These are phyloP conservation scores for Ridgeia piscesae DNA, from an alignment of 1,140 invertebrate species.

Conservation along the genomic window DNA sequence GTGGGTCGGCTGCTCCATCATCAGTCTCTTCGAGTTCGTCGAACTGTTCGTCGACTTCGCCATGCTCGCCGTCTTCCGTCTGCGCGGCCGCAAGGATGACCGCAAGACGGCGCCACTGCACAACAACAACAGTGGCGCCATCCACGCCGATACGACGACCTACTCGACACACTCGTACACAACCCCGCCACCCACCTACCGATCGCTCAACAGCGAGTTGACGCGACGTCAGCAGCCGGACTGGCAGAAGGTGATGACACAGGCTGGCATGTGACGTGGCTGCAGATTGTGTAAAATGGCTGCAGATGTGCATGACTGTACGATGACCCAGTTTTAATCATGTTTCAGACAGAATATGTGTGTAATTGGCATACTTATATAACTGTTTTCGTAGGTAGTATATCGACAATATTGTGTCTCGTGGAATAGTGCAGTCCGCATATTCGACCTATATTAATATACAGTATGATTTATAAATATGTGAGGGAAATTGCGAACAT, in stretches of 20 bases:
- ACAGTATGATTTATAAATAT: too few species aligned
- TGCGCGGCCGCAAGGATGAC: not conserved
- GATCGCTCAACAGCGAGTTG: not conserved
- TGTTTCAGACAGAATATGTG: not conserved
- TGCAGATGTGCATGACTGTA: not conserved
- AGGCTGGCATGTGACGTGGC: not conserved
- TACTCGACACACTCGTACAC: not conserved
- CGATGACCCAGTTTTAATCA: not conserved
- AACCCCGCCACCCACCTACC: not conserved
- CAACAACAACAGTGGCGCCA: not conserved
- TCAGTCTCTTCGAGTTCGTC: slow-evolving; percentile 26
- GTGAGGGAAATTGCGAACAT: too few species aligned
- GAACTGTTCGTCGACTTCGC: slow-evolving; percentile 22
- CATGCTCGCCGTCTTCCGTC: not conserved
- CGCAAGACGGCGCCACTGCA: not conserved
- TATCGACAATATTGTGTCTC: too few species aligned
- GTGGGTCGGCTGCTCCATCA: slow-evolving; percentile 27
- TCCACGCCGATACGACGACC: not conserved
- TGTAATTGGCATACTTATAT: too few species aligned
- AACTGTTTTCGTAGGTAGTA: too few species aligned
- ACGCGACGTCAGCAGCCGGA: not conserved
- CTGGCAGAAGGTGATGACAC: not conserved
- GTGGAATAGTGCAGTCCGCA: too few species aligned
- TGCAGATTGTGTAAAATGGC: not conserved
- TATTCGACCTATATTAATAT: too few species aligned